Evolutionary conservation across 2,888 invertebrate species (phyloP), one percentile per base, ranked within the genome.

Genomic region (Pachliopta kotzebuea): DNA sequence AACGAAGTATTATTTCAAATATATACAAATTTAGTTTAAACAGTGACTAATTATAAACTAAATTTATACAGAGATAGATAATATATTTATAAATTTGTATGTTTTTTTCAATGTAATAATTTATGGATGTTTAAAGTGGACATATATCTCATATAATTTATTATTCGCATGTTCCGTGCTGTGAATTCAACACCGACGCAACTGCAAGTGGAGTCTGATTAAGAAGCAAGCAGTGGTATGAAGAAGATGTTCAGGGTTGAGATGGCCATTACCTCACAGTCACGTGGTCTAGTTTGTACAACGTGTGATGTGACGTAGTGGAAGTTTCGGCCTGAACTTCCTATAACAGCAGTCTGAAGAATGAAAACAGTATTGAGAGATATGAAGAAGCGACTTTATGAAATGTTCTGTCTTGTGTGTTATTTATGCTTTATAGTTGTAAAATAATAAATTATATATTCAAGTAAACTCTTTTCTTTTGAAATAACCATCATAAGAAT

Each of bases 301-400:
- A 90, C 90, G 88, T 90, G 90, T 90, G 90, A 90, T 90, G 90
- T 90, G 90, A 89, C 88, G 90, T 90, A 90, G 88, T 90, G 89
- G 89, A 87, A 88, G 88, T 90, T 80, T 90, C 89, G 88, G 79
- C 83, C 86, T 83, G 85, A 80, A 83, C 63, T 42, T 52, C 42
- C 63, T 14, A 56, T 52, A 55, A 53, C 18, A 6, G 18, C 49
- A 21, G 21, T 21, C 45, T 0, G 45, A 9, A 0, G 18, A 18
- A n/a, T 7, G n/a, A n/a, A n/a, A 14, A 45, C 0, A 9, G 11
- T 7, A n/a, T 18, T n/a, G n/a, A 6, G n/a, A 14, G n/a, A 18
- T 18, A 18, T n/a, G 7, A n/a, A 45, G 45, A 18, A 45, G n/a
- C 1, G 18, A n/a, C 18, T 45, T 6, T n/a, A 6, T 45, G 18